A percentile compares a stretch with the other conserved stretches of the same genome.
Conservation (phyloP, 2,888 invertebrate species). For the Carabus problematicus region DNA sequence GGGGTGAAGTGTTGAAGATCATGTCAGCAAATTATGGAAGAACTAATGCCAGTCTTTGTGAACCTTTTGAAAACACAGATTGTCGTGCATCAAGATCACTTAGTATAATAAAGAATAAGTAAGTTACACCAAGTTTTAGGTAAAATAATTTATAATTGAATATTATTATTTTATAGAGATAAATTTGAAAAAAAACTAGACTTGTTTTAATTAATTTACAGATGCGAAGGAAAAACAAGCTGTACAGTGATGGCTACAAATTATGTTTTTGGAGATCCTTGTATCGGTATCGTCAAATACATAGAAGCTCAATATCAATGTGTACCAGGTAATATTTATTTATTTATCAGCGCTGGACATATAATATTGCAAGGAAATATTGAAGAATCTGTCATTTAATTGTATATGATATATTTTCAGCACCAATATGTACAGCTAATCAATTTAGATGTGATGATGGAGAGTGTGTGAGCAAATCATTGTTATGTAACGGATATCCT, state of each 20-base stretch:
- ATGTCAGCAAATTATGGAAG: slow-evolving; percentile 1
- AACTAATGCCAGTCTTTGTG: background rate
- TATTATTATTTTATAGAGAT: too few relatives aligned
- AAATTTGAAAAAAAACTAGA: background rate
- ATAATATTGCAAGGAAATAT: too few relatives aligned
- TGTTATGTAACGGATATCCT: background rate
- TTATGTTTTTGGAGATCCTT: slow-evolving; percentile 8
- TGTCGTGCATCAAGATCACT: background rate
- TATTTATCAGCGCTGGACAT: too few relatives aligned
- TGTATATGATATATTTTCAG: background rate
- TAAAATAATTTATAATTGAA: too few relatives aligned
- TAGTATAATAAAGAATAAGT: background rate
- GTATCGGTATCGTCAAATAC: background rate
- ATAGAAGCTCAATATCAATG: background rate
- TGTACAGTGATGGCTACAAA: slow-evolving; percentile 4
- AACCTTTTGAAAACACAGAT: background rate
- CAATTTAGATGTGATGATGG: background rate
- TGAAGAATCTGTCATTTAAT: too few relatives aligned
- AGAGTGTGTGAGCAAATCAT: background rate
- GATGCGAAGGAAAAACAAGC: background rate
- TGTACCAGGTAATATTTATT: background rate
- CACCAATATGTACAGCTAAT: background rate
- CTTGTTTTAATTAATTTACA: background rate
- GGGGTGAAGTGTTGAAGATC: background rate
- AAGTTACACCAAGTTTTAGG: too few relatives aligned